These are phyloP conservation scores for Sebastes elongatus DNA, from an alignment of 2,797 vertebrate genomes.

Conservation along the genomic window DNA sequence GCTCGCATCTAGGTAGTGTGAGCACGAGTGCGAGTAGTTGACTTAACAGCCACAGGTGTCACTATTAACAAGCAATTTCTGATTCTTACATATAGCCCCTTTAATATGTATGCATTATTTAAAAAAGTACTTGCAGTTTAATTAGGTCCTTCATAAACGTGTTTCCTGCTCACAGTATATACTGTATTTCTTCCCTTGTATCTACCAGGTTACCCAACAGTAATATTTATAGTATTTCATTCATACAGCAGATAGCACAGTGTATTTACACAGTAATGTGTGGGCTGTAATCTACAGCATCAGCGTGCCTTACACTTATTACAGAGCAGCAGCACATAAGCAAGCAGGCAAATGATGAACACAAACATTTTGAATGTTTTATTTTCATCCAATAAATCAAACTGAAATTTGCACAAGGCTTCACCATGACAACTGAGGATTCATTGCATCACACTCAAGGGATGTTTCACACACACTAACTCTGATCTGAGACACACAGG, in stretches of 20 bases:
- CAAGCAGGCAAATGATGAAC: neutral
- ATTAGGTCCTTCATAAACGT: neutral
- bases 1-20: neutral
- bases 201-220: neutral
- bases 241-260: neutral
- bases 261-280: neutral
- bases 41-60: neutral
- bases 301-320: neutral
- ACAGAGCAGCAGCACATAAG: neutral
- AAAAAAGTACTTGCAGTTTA: neutral
- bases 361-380: neutral
- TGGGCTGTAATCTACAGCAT: neutral
- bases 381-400: neutral
- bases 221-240: neutral
- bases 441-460: neutral
- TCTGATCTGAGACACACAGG: neutral
- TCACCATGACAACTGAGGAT: neutral
- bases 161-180: neutral
- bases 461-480: neutral
- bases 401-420: neutral
- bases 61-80: neutral
- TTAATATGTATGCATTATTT: neutral
- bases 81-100: neutral
- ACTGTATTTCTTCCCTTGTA: neutral
- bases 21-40: neutral